These are phyloP conservation scores for Dusona sp. DNA, from an alignment of 2,888 invertebrate species.

Conservation along the genomic window DNA sequence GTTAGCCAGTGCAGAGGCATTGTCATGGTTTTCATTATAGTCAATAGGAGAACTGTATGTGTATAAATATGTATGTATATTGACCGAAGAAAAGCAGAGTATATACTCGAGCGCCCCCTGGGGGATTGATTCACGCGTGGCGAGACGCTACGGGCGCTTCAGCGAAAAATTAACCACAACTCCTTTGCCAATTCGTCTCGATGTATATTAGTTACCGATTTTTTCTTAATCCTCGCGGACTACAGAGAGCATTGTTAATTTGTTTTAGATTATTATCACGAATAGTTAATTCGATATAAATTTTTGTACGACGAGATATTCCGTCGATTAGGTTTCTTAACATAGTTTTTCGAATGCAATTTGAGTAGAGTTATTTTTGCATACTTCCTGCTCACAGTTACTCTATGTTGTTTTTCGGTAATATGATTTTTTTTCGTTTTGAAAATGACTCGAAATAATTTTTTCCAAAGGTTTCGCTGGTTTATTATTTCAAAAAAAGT, in stretches of 20 bases:
- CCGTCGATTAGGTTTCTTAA: background rate
- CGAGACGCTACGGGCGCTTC: conserved; percentile 27
- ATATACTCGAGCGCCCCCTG: conserved; percentile 72
- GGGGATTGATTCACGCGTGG: conserved; percentile 75
- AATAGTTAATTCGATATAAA: background rate
- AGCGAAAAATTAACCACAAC: background rate
- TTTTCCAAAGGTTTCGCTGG: background rate
- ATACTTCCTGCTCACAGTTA: background rate
- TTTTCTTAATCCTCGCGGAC: background rate
- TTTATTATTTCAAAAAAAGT: background rate
- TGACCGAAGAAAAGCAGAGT: conserved; percentile 38
- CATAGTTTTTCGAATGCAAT: background rate
- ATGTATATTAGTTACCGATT: background rate
- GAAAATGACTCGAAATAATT: background rate
- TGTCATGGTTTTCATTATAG: conserved; percentile 58
- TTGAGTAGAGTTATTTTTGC: background rate
- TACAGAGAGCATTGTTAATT: background rate
- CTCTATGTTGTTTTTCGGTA: background rate
- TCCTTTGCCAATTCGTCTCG: background rate
- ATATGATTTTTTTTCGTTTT: background rate
- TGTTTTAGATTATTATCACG: background rate
- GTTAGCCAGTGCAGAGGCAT: conserved; percentile 38
- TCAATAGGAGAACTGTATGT: conserved; percentile 30
- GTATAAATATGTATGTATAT: conserved; percentile 44
- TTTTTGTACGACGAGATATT: background rate